Conservation (phyloP, 1,140 invertebrate genomes). For the Apocrypta bakeri region DNA sequence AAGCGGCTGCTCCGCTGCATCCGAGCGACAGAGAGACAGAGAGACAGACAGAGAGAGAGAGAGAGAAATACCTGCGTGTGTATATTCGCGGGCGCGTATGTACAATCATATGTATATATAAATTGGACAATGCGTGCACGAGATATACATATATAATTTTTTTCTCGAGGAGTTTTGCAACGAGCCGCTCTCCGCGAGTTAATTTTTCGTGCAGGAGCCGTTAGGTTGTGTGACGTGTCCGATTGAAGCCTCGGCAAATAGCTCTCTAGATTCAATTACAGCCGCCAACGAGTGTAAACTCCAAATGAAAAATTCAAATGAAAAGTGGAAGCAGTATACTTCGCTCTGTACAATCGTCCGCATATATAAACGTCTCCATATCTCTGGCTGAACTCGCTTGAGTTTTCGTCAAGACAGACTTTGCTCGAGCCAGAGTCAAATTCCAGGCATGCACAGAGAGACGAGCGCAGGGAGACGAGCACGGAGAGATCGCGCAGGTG, state of each 20-base stretch:
- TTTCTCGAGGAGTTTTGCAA: background rate
- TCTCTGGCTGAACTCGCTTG: background rate
- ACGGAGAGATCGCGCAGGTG: background rate
- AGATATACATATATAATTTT: background rate
- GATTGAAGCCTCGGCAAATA: no score
- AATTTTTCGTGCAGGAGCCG: no score
- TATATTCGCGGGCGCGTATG: background rate
- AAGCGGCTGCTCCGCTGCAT: conserved; percentile 8
- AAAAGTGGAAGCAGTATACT: background rate
- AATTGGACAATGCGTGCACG: background rate
- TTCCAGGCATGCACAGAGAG: no score
- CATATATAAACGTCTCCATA: background rate
- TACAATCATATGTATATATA: background rate
- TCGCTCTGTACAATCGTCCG: background rate
- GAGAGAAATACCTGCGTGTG: no score
- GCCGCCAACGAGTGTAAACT: no score
- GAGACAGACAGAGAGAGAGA: no score
- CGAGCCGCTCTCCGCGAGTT: background rate
- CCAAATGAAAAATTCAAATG: background rate
- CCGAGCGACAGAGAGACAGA: no score
- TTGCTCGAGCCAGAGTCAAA: background rate
- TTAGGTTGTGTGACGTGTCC: no score
- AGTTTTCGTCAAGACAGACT: background rate
- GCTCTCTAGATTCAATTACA: no score
- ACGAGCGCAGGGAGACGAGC: no score